phyloP scores from a whole-genome alignment of 2,797 vertebrate species.

The Squalus acanthias region DNA sequence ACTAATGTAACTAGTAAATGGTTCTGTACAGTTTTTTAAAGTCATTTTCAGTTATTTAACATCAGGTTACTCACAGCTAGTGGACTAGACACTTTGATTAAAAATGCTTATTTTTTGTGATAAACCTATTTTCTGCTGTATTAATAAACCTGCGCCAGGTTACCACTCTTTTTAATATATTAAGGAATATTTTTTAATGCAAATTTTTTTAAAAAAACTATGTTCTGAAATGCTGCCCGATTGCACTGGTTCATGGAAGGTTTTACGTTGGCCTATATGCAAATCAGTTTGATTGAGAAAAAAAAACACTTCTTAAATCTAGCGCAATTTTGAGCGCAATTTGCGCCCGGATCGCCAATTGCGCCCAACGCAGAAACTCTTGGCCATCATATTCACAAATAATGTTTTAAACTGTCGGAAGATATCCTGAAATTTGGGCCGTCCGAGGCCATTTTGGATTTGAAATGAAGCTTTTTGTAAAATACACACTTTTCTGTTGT shows the following conservation, averaged over 20 bases:
- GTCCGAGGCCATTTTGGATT: background rate
- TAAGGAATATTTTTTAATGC: background rate
- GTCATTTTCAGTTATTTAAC: background rate
- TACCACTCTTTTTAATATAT: background rate
- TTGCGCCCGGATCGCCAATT: background rate
- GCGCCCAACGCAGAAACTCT: too few species aligned
- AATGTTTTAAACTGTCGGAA: background rate
- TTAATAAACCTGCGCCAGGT: background rate
- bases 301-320: background rate
- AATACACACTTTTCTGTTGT: background rate
- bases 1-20: background rate
- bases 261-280: background rate
- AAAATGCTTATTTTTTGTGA: background rate
- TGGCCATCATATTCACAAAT: too few species aligned
- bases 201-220: too few species aligned
- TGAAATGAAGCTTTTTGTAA: background rate
- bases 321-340: background rate
- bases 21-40: background rate
- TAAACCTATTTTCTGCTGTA: too few species aligned
- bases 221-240: background rate
- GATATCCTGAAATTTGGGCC: background rate
- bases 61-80: background rate
- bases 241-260: background rate
- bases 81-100: background rate
- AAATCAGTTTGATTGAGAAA: background rate